Conservation (phyloP, 2,797 vertebrate species). For the Scarus forsteni region DNA sequence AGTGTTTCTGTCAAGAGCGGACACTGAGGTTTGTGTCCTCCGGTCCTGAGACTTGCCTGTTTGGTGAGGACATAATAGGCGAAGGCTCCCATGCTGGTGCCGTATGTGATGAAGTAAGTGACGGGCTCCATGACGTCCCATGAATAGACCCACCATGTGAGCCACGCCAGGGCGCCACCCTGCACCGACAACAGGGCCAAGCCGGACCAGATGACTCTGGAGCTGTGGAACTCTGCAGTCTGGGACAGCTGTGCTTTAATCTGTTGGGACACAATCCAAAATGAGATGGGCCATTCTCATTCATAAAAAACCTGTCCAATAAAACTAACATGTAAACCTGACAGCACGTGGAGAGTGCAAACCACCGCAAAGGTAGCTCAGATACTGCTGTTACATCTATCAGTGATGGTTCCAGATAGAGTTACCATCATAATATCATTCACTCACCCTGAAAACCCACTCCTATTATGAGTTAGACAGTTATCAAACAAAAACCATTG, state of each 20-base stretch:
- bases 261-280: conserved; percentile 66
- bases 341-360: too few relatives aligned
- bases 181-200: conserved; percentile 92
- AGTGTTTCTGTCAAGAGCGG: too few relatives aligned
- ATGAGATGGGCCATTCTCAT: not conserved
- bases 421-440: too few relatives aligned
- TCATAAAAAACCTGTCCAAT: not conserved
- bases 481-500: too few relatives aligned
- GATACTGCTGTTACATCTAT: too few relatives aligned
- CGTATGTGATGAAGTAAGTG: conserved; percentile 94
- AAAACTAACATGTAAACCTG: not conserved
- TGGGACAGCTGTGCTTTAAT: conserved; percentile 84
- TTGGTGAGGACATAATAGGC: conserved; percentile 93
- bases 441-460: too few relatives aligned
- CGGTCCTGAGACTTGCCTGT: conserved; percentile 78
- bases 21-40: too few relatives aligned
- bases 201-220: conserved; percentile 87
- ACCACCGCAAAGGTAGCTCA: too few relatives aligned
- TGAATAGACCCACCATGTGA: conserved; percentile 98
- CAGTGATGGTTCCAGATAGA: too few relatives aligned
- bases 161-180: conserved; percentile 93
- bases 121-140: conserved; percentile 99
- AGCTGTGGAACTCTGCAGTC: conserved; percentile 82
- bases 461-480: too few relatives aligned
- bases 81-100: conserved; percentile 91